Conservation (phyloP, 2,113 vertebrate genomes). For the Pangasianodon hypophthalmus region DNA sequence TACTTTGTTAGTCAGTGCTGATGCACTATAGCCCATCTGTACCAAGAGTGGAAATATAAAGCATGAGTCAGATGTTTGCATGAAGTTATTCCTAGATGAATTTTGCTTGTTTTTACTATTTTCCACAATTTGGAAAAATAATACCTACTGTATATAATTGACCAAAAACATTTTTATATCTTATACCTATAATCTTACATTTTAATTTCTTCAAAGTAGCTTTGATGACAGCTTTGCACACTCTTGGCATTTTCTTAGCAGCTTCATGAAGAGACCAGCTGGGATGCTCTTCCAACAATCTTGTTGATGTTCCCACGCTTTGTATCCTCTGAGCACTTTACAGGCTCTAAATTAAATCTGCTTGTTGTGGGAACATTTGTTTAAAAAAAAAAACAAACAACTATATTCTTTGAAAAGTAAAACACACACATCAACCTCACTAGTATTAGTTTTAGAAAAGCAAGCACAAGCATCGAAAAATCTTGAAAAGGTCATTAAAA, state of each 20-base stretch:
- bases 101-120: background rate
- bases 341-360: constrained; percentile 38
- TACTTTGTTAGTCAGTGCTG: constrained; percentile 45
- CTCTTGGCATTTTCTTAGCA: background rate
- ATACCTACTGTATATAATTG: background rate
- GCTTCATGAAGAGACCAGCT: background rate
- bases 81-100: background rate
- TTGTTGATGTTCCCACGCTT: background rate
- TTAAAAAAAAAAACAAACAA: background rate
- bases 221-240: background rate
- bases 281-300: background rate
- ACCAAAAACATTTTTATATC: background rate
- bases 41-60: constrained; percentile 15
- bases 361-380: background rate
- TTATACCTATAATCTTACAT: background rate
- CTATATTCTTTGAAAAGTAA: background rate
- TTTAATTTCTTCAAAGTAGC: background rate
- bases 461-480: background rate
- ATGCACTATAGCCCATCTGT: background rate
- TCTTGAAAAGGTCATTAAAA: background rate
- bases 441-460: background rate
- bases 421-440: constrained; percentile 17
- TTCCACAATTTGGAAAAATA: background rate
- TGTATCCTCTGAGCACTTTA: background rate
- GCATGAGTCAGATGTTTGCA: background rate